Evolutionary conservation across 2,113 vertebrate genomes (phyloP).

Genomic region (Sialia sialis): DNA sequence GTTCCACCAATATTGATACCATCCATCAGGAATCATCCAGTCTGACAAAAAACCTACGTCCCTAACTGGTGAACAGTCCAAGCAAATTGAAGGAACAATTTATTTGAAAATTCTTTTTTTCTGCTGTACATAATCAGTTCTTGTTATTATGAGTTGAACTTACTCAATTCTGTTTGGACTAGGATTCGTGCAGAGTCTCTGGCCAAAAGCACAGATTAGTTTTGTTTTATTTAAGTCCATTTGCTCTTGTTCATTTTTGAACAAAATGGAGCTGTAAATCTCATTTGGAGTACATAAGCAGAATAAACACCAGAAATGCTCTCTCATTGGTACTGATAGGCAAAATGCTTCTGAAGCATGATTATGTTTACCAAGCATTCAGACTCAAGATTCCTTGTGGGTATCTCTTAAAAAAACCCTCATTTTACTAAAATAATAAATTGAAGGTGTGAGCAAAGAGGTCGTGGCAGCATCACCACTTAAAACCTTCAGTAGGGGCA

Average conservation of each 20-base stretch:
- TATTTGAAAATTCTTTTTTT: not conserved
- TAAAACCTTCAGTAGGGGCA: not conserved
- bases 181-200: not conserved
- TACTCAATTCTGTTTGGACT: not conserved
- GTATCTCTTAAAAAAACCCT: not conserved
- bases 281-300: not conserved
- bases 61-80: not conserved
- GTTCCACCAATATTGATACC: not conserved
- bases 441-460: not conserved
- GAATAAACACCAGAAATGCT: not conserved
- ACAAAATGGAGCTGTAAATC: constrained; percentile 21
- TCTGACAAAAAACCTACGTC: not conserved
- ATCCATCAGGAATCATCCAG: not conserved
- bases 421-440: not conserved
- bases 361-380: not conserved
- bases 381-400: not conserved
- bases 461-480: not conserved
- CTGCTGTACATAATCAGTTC: not conserved
- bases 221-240: constrained; percentile 27
- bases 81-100: not conserved
- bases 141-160: not conserved
- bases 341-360: not conserved
- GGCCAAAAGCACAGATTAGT: constrained; percentile 37
- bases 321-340: not conserved
- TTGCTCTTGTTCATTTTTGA: constrained; percentile 34